Evolutionary conservation across 2,113 vertebrate genomes (phyloP).

Genomic region (Drymodes brunneopygia): DNA sequence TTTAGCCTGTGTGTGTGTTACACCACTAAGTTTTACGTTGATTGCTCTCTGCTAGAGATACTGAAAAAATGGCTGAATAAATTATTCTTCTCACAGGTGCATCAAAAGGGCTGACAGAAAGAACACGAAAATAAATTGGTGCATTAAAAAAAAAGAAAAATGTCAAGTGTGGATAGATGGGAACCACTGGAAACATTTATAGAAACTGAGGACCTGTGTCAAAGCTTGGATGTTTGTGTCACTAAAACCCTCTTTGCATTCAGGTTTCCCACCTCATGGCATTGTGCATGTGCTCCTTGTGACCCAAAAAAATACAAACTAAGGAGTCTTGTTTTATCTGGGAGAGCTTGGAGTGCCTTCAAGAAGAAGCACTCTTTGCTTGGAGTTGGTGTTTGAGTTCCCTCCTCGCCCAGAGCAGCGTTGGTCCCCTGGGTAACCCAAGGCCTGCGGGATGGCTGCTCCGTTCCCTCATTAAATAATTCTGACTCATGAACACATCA

Average conservation of each 20-base stretch:
- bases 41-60: neutral
- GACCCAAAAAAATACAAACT: neutral
- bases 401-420: rapidly evolving
- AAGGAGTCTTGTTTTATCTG: neutral
- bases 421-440: neutral
- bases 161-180: neutral
- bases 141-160: neutral
- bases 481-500: slow-evolving; percentile 26
- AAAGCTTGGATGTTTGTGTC: rapidly evolving
- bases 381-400: neutral
- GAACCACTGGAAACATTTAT: neutral
- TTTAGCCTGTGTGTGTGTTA: neutral
- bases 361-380: rapidly evolving
- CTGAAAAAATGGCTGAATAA: neutral
- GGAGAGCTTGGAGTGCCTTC: neutral
- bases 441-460: neutral
- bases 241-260: neutral
- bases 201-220: rapidly evolving
- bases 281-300: rapidly evolving
- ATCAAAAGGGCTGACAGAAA: neutral
- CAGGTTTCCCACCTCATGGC: neutral
- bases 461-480: neutral
- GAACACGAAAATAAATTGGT: neutral
- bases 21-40: neutral
- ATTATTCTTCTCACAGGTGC: neutral